A percentile compares a stretch with the other conserved stretches of the same genome.
phyloP scores from a whole-genome alignment of 2,113 vertebrate species.

The Neodontobutis hainanensis region DNA sequence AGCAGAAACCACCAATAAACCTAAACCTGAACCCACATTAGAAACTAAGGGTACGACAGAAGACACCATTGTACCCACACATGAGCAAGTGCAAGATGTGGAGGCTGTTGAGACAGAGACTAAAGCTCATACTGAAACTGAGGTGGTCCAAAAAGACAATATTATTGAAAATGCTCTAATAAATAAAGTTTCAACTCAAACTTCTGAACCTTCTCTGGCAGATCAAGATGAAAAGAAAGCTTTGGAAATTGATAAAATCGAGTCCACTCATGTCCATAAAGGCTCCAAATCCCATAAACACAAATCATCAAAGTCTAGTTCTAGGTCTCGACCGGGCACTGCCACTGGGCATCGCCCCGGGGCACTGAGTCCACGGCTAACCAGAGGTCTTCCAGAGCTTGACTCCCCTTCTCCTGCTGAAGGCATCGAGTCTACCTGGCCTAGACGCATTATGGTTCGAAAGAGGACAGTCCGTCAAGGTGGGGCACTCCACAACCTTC shows the following conservation, averaged over 20 bases:
- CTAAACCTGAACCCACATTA: constrained; percentile 20
- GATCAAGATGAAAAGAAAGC: constrained; percentile 36
- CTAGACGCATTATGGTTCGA: constrained; percentile 76
- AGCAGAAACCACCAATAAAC: constrained; percentile 17
- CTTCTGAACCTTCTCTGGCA: background rate
- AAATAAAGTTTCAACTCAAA: background rate
- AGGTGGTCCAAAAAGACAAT: constrained; percentile 16
- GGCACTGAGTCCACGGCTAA: constrained; percentile 46
- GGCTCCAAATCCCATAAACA: constrained; percentile 58
- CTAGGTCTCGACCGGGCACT: constrained; percentile 68
- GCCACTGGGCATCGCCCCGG: constrained; percentile 67
- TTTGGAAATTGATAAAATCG: constrained; percentile 13
- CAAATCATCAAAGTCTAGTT: constrained; percentile 67
- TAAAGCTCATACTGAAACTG: constrained; percentile 10
- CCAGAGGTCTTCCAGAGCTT: constrained; percentile 42
- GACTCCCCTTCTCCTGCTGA: constrained; percentile 58
- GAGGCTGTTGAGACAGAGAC: background rate
- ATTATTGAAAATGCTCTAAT: constrained; percentile 8
- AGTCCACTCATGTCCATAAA: constrained; percentile 36
- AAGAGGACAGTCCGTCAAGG: constrained; percentile 82
- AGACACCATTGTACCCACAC: constrained; percentile 1
- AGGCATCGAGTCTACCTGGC: constrained; percentile 80
- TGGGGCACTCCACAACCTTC: constrained; percentile 80
- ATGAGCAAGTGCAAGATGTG: constrained; percentile 19
- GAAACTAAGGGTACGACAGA: constrained; percentile 39